These are phyloP conservation scores for Ambastaia sidthimunki DNA, from an alignment of 2,797 vertebrate species.

Conservation along the genomic window DNA sequence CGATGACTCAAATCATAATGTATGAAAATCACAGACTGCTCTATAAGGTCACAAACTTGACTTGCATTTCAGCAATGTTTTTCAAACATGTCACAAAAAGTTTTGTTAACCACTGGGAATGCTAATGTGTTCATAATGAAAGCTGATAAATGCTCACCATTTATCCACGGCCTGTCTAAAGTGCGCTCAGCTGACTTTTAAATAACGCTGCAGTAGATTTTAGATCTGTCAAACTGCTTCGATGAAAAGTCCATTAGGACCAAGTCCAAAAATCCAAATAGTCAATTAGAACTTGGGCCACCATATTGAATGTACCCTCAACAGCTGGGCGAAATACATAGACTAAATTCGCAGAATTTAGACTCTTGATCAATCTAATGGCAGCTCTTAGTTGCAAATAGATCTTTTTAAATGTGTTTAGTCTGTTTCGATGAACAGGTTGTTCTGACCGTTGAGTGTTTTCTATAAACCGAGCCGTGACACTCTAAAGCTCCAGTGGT, in stretches of 20 bases:
- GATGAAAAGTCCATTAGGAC: neutral
- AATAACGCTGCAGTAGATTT: neutral
- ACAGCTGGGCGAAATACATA: slow-evolving; percentile 20
- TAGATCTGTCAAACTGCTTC: slow-evolving; percentile 36
- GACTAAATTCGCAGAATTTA: neutral
- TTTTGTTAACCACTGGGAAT: slow-evolving; percentile 17
- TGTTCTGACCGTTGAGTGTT: neutral
- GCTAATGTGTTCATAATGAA: neutral
- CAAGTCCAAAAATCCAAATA: too few relatives aligned
- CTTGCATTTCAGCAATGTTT: neutral
- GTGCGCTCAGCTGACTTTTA: neutral
- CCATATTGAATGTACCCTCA: neutral
- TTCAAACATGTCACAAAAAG: slow-evolving; percentile 22
- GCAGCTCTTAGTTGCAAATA: neutral
- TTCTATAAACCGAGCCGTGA: neutral
- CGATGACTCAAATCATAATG: slow-evolving; percentile 16
- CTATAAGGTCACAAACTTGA: neutral
- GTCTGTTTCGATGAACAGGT: neutral
- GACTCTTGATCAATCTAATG: neutral
- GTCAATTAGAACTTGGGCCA: slow-evolving; percentile 1
- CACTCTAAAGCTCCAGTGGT: slow-evolving; percentile 66
- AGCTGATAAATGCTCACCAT: slow-evolving; percentile 10
- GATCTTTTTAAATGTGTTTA: neutral
- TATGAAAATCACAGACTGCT: neutral
- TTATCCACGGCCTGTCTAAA: neutral